Conservation (phyloP, 2,113 vertebrate genomes). For the Amphilophus citrinellus region DNA sequence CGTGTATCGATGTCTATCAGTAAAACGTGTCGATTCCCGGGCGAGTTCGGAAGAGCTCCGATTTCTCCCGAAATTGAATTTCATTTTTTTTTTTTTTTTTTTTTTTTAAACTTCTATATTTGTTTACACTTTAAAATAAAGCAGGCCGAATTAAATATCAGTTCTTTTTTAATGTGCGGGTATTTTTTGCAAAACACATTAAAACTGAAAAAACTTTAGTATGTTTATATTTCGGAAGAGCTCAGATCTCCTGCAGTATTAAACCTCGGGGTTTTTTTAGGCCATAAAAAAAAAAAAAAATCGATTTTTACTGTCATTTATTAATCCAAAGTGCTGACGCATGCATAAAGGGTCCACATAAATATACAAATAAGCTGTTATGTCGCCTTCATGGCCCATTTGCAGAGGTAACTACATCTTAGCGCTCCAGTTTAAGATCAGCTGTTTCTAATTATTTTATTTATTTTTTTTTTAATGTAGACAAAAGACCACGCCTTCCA, state of each 20-base stretch:
- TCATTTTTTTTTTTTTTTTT: neutral
- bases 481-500: constrained; percentile 45
- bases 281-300: no score
- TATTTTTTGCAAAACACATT: neutral
- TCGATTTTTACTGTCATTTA: no score
- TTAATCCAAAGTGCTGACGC: no score
- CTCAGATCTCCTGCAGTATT: neutral
- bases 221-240: neutral
- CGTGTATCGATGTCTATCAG: neutral
- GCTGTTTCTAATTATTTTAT: neutral
- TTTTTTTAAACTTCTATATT: neutral
- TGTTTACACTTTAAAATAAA: neutral
- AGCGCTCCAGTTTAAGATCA: no score
- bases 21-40: neutral
- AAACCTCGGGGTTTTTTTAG: no score
- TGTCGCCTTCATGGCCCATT: no score
- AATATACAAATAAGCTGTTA: no score
- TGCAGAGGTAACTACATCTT: no score
- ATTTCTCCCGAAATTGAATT: neutral
- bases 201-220: neutral
- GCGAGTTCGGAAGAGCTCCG: neutral
- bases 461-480: neutral
- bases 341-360: no score
- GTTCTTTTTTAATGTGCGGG: no score
- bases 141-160: neutral